Conservation (phyloP, 2,888 invertebrate species). For the Heliconius sara region DNA sequence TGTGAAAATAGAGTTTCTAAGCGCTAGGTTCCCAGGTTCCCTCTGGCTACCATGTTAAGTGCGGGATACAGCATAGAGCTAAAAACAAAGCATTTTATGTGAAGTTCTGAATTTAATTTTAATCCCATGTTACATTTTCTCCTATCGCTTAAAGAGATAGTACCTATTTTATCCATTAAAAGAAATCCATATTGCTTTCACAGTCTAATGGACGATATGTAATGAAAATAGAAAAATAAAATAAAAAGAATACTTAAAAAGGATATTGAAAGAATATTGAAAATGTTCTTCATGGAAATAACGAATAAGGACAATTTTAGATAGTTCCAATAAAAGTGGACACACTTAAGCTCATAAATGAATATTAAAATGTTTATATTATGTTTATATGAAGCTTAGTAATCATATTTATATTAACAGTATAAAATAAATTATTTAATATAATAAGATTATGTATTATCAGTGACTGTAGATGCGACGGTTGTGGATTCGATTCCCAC, state of each 20-base stretch:
- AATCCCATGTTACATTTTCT: not conserved
- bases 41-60: no score
- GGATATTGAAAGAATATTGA: slow-evolving; percentile 5
- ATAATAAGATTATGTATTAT: not conserved
- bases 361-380: not conserved
- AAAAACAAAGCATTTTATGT: not conserved
- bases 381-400: not conserved
- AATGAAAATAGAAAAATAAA: slow-evolving; percentile 10
- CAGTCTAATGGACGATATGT: slow-evolving; percentile 10
- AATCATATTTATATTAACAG: not conserved
- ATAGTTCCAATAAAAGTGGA: not conserved
- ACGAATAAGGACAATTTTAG: not conserved
- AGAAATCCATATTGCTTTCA: not conserved
- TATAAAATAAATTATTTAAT: not conserved
- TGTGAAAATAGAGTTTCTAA: no score
- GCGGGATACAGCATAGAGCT: no score
- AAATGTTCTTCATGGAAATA: slow-evolving; percentile 6
- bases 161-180: not conserved
- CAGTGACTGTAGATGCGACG: not conserved
- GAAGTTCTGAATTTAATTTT: not conserved
- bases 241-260: slow-evolving; percentile 6
- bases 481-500: not conserved
- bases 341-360: not conserved
- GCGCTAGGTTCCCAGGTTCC: no score
- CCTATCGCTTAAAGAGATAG: not conserved